These are phyloP conservation scores for Atta colombica DNA, from an alignment of 1,140 invertebrate genomes.

Conservation along the genomic window DNA sequence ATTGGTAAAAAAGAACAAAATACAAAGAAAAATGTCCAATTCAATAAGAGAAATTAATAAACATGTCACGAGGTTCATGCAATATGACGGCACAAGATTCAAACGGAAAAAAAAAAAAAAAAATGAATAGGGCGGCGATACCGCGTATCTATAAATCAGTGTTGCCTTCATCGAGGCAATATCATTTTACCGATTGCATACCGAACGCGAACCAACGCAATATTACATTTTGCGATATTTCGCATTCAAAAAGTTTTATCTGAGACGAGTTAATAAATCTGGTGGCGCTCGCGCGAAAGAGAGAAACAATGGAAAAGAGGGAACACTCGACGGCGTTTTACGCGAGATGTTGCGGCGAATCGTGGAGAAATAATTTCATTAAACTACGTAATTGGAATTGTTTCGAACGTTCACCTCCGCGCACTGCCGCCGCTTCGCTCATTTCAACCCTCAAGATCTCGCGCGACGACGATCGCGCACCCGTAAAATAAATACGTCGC, in stretches of 20 bases:
- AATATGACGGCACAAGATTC: slow-evolving; percentile 5
- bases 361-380: slow-evolving; percentile 62
- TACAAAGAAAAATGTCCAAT: neutral
- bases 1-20: neutral
- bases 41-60: slow-evolving; percentile 42
- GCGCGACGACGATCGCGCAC: slow-evolving; percentile 51
- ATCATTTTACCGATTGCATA: slow-evolving; percentile 52
- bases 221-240: slow-evolving; percentile 68
- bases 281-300: slow-evolving; percentile 57
- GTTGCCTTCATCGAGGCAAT: slow-evolving; percentile 42
- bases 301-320: slow-evolving; percentile 22
- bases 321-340: slow-evolving; percentile 41
- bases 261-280: slow-evolving; percentile 73
- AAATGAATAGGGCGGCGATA: neutral
- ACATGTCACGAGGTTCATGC: slow-evolving; percentile 24
- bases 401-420: slow-evolving; percentile 55
- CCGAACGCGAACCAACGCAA: slow-evolving; percentile 69
- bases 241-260: slow-evolving; percentile 73
- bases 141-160: slow-evolving; percentile 41
- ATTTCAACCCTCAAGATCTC: slow-evolving; percentile 49
- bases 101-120: neutral
- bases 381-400: slow-evolving; percentile 64
- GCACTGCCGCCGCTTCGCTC: slow-evolving; percentile 1
- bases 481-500: slow-evolving; percentile 61
- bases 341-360: slow-evolving; percentile 57